These are phyloP conservation scores for Sinonovacula constricta DNA, from an alignment of 1,140 invertebrate species.

Conservation along the genomic window DNA sequence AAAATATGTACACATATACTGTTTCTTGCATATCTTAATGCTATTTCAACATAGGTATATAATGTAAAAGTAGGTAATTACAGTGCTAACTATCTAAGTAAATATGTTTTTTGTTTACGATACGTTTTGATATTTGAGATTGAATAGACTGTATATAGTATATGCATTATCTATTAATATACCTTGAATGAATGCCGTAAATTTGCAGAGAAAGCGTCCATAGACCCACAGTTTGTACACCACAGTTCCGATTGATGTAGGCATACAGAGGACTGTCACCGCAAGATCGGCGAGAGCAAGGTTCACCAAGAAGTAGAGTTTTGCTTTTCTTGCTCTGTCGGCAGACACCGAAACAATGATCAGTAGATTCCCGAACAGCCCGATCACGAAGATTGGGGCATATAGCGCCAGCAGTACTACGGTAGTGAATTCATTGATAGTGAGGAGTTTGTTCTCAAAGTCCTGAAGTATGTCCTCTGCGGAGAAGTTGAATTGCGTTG, in stretches of 20 bases:
- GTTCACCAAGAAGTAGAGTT: conserved; percentile 64
- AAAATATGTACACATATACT: no score
- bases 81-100: no score
- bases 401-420: conserved; percentile 63
- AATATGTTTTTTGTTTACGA: no score
- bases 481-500: conserved; percentile 54
- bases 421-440: conserved; percentile 42
- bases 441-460: conserved; percentile 50
- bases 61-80: no score
- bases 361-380: conserved; percentile 63
- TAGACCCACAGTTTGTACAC: conserved; percentile 85
- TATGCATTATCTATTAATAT: no score
- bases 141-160: no score
- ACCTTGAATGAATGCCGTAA: conserved; percentile 87
- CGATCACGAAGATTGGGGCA: conserved; percentile 58
- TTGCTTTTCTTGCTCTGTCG: conserved; percentile 55
- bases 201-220: conserved; percentile 86
- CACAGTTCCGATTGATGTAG: conserved; percentile 83
- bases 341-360: conserved; percentile 54
- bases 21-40: no score
- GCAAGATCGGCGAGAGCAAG: conserved; percentile 62
- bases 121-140: no score
- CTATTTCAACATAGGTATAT: no score
- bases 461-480: conserved; percentile 52
- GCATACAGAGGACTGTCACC: conserved; percentile 75